Conservation (phyloP, 1,140 invertebrate genomes). For the Drosophila malerkotliana region DNA sequence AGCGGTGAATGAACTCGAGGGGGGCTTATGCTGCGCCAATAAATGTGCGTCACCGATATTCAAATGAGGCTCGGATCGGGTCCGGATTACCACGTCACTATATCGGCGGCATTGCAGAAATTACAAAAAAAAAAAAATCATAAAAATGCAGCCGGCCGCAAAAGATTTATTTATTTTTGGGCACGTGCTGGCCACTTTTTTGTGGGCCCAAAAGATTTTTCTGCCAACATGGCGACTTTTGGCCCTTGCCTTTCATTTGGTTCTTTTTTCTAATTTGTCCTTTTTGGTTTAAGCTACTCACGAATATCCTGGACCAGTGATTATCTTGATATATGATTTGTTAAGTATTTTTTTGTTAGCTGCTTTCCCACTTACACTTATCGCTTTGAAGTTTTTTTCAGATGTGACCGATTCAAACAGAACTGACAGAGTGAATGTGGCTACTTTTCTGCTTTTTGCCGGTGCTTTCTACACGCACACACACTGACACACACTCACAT, state of each 20-base stretch:
- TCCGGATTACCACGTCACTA: conserved; percentile 18
- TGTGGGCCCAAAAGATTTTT: conserved; percentile 1
- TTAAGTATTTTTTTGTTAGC: neutral
- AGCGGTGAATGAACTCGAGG: neutral
- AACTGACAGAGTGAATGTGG: conserved; percentile 57
- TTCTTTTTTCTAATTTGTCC: neutral
- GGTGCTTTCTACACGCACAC: conserved; percentile 53
- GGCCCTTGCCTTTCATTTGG: too few relatives aligned
- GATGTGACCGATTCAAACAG: conserved; percentile 55
- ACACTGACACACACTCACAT: conserved; percentile 29
- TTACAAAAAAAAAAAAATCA: neutral
- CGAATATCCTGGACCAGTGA: conserved; percentile 2
- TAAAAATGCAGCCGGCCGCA: conserved; percentile 3
- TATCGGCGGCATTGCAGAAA: neutral
- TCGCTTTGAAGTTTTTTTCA: conserved; percentile 24
- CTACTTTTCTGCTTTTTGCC: conserved; percentile 25
- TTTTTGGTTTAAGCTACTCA: conserved; percentile 1
- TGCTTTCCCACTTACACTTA: conserved; percentile 52
- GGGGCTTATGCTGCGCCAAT: neutral
- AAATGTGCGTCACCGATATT: neutral
- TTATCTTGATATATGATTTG: too few relatives aligned
- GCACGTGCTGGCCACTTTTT: conserved; percentile 26
- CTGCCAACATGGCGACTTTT: conserved; percentile 70
- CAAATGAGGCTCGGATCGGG: neutral
- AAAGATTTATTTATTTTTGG: conserved; percentile 21